Percentiles rank a stretch among this genome's conserved stretches.
Conservation (phyloP, 37 sponge, comb jelly and placozoan species). For the Eunapius fragilis region DNA sequence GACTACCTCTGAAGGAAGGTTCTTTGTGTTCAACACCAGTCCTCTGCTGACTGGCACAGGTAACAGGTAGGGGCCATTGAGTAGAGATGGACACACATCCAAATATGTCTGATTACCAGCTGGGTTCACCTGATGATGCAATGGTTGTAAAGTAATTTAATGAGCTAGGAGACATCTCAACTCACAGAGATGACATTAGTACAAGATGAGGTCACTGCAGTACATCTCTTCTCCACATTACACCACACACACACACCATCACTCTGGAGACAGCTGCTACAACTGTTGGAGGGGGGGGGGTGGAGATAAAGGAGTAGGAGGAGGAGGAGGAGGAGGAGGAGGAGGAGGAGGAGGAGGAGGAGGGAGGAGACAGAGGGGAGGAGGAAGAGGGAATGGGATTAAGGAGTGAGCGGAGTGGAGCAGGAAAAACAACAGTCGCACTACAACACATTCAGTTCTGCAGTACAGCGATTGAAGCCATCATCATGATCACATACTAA, state of each 20-base stretch:
- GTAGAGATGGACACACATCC: slow-evolving; percentile 37
- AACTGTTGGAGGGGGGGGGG: slow-evolving; percentile 6
- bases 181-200: not conserved
- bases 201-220: slow-evolving; percentile 29
- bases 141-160: no score
- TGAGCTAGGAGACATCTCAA: not conserved
- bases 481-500: no score
- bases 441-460: no score
- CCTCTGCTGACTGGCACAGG: slow-evolving; percentile 17
- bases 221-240: slow-evolving; percentile 31
- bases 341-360: no score
- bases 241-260: slow-evolving; percentile 48
- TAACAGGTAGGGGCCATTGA: slow-evolving; percentile 15
- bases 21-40: slow-evolving; percentile 33
- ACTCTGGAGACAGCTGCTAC: slow-evolving; percentile 40
- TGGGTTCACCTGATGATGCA: no score
- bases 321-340: no score
- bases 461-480: no score
- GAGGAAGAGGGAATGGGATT: no score
- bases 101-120: not conserved
- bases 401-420: no score
- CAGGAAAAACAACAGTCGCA: no score
- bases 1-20: slow-evolving; percentile 31
- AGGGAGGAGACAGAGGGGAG: no score
- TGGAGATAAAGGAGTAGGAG: no score